Base-by-base conservation (phyloP, 2,113 vertebrate species). In the Nesogale talazaci region DNA sequence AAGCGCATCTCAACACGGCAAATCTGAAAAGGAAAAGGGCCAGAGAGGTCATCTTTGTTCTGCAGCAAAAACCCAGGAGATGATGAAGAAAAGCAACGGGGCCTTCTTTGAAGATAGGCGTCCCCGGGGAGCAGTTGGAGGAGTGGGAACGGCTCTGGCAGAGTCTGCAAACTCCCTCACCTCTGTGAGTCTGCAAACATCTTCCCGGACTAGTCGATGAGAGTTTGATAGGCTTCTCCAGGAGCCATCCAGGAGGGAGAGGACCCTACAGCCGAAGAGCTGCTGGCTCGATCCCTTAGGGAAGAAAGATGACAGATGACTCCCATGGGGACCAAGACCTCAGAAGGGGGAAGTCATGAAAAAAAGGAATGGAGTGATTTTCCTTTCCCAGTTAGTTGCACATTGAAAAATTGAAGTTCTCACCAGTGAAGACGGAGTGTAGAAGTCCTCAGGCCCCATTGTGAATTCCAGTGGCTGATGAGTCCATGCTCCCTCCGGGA, bases 51-150 rank as follows among this genome's bases (percentile, higher is more conserved):
- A 87, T 63, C 87, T 90, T 90, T 94, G 83, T 91, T 93, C 94
- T 94, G 72, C 74, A 56, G 25, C 0, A 6, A 84, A 97, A 92
- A 82, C 36, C 52, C 84, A 81, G 91, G 83, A 94, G 88, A 94
- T 27, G 63, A 56, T 10, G 42, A 96, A 70, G 94, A 67, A 84
- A 93, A 77, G 65, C 85, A 77, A 79, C 9, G 19, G 79, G 63
- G 19, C 15, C 1, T 78, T 86, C 92, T 95, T 93, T 94, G 92
- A 94, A 95, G 90, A 93, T 17, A 74, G 80, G 63, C 78, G 22
- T 94, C 96, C 78, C 92, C 19, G 0, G 25, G 83, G 95, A 95
- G 83, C 92, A 93, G 83, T 93, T 91, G 83, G 92, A 93, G 65
- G 36, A 75, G 52, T 14, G 8, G 67, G 52, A 82, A 81, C 65